Evolutionary conservation across 30 jellyfish, hydroid and myxozoan genomes (phyloP), one percentile per base, ranked within the genome.

Genomic region (Catostylus mosaicus): DNA sequence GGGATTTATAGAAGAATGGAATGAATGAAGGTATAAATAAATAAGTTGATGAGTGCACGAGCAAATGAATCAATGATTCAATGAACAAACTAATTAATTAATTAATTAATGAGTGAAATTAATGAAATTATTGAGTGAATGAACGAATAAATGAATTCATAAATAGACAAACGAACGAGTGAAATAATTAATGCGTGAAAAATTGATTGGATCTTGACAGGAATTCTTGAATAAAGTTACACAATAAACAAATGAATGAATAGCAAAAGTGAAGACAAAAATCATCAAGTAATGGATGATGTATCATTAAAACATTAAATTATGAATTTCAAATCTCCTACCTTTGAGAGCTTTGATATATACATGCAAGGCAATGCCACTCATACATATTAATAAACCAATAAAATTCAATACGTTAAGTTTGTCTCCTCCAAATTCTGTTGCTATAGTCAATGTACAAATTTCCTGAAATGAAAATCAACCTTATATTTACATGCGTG

Each of bases 341-440:
- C 98, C 98, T 48, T 86, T 87, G 18, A 77, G 83, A 26, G 96
- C 90, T 35, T 92, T 92, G 65, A 88, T 29, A 47, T 76, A 96
- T 14, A 92, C 96, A 68, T 92, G 98, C 16, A 92, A 40, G 32
- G 79, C 89, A 34, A 92, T 92, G 22, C 98, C 98, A 61, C 92
- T 73, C 97, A 92, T 86, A 67, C 98, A 92, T 19, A 92, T 82
- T 34, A 88, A 78, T 27, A 92, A 48, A 0, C 98, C 98, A 61
- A 87, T 74, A 67, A 92, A 86, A 87, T 92, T 92, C 78, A 87
- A 65, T 1, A 33, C 29, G 43, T 91, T 92, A 61, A 91, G 73
- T 61, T 67, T 75, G 60, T 92, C 98, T 16, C 98, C 98, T 0
- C 98, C 98, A 80, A 92, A 87, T 67, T 92, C 98, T 1, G 97